phyloP scores from a whole-genome alignment of 2,797 vertebrate genomes.

The Cossypha caffra region DNA sequence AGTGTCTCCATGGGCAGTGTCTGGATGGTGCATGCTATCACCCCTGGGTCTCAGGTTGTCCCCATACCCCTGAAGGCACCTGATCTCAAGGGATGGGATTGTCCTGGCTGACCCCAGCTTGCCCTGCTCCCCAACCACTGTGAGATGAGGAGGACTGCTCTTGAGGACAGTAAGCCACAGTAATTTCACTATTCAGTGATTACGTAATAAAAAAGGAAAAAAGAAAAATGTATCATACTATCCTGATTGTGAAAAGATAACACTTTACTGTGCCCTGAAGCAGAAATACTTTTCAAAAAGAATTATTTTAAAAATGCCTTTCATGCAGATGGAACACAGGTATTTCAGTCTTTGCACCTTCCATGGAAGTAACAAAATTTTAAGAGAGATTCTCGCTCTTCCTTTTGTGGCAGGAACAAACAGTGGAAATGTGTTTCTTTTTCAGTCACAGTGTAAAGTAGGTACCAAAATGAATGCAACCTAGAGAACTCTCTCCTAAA shows the following conservation, averaged over 20 bases:
- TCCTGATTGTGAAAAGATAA: background rate
- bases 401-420: background rate
- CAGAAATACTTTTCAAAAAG: background rate
- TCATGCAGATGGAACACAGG: background rate
- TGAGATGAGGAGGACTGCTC: background rate
- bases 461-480: background rate
- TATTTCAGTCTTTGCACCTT: background rate
- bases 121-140: rapidly evolving
- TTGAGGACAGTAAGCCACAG: background rate
- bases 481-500: background rate
- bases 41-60: rapidly evolving
- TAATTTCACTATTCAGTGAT: background rate
- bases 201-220: background rate
- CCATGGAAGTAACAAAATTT: background rate
- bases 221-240: background rate
- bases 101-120: background rate
- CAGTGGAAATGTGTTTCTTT: background rate
- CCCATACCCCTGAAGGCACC: rapidly evolving
- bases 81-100: background rate
- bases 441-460: background rate
- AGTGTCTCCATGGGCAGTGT: rapidly evolving
- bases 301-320: background rate
- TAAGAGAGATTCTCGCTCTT: background rate
- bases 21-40: background rate
- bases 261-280: background rate